These are phyloP conservation scores for Chaetogeoica ovagalla DNA, from an alignment of 2,888 invertebrate species.

Conservation along the genomic window DNA sequence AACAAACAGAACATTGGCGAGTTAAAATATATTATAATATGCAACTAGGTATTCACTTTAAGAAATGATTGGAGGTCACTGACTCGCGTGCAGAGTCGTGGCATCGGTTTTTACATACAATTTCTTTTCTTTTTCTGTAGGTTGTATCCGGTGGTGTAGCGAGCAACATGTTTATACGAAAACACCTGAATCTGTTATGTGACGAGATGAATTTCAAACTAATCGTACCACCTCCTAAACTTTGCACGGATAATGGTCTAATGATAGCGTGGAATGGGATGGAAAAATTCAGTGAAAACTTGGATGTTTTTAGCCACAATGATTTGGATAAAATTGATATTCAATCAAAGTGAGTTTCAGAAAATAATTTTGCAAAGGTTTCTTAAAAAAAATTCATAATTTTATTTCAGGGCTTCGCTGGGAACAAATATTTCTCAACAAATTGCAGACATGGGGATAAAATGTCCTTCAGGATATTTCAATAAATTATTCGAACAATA, in stretches of 20 bases:
- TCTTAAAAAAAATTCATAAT: constrained; percentile 5
- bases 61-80: no score
- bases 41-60: not conserved
- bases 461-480: constrained; percentile 58
- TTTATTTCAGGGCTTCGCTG: constrained; percentile 63
- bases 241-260: constrained; percentile 96
- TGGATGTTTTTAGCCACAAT: constrained; percentile 61
- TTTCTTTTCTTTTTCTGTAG: constrained; percentile 60
- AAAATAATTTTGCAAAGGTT: no score
- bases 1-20: constrained; percentile 66
- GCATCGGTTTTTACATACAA: not conserved
- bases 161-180: constrained; percentile 81
- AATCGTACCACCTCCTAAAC: constrained; percentile 75
- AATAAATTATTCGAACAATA: constrained; percentile 42
- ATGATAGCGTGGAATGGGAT: constrained; percentile 99
- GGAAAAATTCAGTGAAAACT: constrained; percentile 69
- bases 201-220: constrained; percentile 68
- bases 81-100: no score
- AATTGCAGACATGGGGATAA: constrained; percentile 65
- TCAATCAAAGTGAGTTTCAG: constrained; percentile 62
- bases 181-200: constrained; percentile 71
- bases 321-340: constrained; percentile 68
- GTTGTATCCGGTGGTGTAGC: constrained; percentile 96
- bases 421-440: constrained; percentile 66
- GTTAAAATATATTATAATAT: constrained; percentile 22